These are phyloP conservation scores for Helarctos malayanus DNA, from an alignment of 2,797 vertebrate genomes.

Conservation along the genomic window DNA sequence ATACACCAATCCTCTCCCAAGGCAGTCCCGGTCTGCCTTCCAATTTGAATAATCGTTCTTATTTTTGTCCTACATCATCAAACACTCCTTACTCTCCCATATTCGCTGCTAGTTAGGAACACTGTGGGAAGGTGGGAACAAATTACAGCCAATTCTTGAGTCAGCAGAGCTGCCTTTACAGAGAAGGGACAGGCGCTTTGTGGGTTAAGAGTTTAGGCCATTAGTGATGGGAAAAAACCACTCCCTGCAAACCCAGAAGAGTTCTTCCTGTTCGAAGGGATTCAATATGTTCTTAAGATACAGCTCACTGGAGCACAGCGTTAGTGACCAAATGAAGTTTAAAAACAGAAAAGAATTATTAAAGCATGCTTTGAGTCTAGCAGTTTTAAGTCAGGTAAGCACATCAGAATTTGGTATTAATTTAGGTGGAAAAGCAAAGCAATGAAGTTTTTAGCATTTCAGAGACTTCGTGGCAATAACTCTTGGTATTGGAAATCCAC, in stretches of 20 bases:
- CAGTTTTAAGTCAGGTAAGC: background rate
- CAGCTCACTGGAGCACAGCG: background rate
- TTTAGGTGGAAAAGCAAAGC: background rate
- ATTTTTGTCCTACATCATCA: background rate
- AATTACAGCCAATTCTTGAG: background rate
- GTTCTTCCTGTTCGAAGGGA: constrained; percentile 70
- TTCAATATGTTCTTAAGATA: background rate
- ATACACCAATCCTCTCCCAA: background rate
- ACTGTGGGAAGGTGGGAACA: background rate
- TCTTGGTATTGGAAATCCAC: background rate
- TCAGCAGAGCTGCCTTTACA: background rate
- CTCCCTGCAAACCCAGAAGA: background rate
- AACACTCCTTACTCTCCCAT: background rate
- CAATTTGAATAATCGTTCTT: background rate
- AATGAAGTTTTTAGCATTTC: background rate
- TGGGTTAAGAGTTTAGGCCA: background rate
- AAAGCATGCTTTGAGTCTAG: background rate
- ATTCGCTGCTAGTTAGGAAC: background rate
- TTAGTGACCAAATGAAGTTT: background rate
- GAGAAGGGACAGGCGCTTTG: background rate
- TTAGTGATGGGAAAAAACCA: background rate
- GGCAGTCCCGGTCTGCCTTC: background rate
- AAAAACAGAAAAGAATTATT: background rate
- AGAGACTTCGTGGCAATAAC: background rate
- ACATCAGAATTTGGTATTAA: background rate